phyloP scores from a whole-genome alignment of 2,113 vertebrate genomes.

The Elachura formosa region DNA sequence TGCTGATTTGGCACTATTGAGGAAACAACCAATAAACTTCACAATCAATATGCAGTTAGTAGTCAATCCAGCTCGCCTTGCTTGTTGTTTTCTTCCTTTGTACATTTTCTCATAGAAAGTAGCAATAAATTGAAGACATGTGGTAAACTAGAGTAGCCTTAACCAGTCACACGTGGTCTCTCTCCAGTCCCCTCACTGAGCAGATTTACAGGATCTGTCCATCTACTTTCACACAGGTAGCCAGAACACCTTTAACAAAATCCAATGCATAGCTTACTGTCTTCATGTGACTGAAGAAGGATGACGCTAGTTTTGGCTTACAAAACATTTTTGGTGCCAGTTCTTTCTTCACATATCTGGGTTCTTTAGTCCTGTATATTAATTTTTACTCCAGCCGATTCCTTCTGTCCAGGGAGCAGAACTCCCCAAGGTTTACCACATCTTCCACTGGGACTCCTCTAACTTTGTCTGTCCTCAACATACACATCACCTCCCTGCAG shows the following conservation, averaged over 20 bases:
- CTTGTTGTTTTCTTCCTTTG: conserved; percentile 50
- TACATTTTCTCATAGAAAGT: conserved; percentile 57
- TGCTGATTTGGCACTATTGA: conserved; percentile 55
- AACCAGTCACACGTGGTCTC: conserved; percentile 17
- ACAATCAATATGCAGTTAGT: conserved; percentile 62
- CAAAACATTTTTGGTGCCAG: background rate
- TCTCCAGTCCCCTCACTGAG: background rate
- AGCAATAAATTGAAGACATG: conserved; percentile 61
- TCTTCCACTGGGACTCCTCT: background rate
- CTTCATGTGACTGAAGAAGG: background rate
- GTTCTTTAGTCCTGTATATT: background rate
- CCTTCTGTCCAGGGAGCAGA: background rate
- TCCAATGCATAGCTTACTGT: background rate
- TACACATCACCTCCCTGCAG: background rate
- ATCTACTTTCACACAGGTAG: background rate
- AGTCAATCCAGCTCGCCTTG: conserved; percentile 29
- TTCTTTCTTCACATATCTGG: background rate
- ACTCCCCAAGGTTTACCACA: background rate
- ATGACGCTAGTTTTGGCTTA: background rate
- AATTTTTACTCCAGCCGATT: background rate
- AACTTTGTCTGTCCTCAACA: background rate
- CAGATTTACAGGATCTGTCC: background rate
- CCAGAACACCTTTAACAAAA: background rate
- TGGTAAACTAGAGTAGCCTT: conserved; percentile 22
- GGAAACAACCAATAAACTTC: conserved; percentile 67